Evolutionary conservation across 2,888 invertebrate species (phyloP), one percentile per base, ranked within the genome.

Genomic region (Agriopis aurantiaria): DNA sequence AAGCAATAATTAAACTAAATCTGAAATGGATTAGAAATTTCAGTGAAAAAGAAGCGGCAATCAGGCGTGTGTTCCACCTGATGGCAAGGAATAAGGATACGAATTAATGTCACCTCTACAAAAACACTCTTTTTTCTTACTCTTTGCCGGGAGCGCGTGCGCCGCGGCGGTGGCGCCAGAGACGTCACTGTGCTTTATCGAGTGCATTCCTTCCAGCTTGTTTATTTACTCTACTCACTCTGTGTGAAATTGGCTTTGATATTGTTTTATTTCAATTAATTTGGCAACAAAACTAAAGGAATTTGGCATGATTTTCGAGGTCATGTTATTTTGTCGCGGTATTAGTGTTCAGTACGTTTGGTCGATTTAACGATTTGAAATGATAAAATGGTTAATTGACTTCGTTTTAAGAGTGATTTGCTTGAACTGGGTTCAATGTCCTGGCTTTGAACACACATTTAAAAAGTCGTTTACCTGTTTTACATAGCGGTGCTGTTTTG

Each of bases 171-270:
- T 3, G 69, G 65, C 69, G 69, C 17, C 56, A 43, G 63, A 41
- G 69, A 56, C 69, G 72, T 71, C 68, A 71, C 68, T 52, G 63
- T 68, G 72, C 73, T 64, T 66, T 77, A 79, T 78, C 73, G 61
- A 55, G 75, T 70, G 68, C 70, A 70, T 70, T 79, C 75, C 48
- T 69, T 60, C 58, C 70, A 70, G 77, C 71, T 66, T 71, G 69
- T 68, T 73, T 69, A 73, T 78, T 74, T 70, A 68, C 71, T 56
- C 53, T 64, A 40, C 59, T 73, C 73, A 77, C 67, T 75, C 57
- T 40, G 57, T 55, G 68, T 67, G 33, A 73, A 77, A 63, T 71
- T n/a, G 58, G 60, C 58, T 77, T 72, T 68, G 73, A 66, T 69
- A 70, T 69, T 63, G 65, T 73, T 75, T 62, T 66, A 70, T 72